Conservation (phyloP, 1,140 invertebrate species). For the Antheraea pernyi region DNA sequence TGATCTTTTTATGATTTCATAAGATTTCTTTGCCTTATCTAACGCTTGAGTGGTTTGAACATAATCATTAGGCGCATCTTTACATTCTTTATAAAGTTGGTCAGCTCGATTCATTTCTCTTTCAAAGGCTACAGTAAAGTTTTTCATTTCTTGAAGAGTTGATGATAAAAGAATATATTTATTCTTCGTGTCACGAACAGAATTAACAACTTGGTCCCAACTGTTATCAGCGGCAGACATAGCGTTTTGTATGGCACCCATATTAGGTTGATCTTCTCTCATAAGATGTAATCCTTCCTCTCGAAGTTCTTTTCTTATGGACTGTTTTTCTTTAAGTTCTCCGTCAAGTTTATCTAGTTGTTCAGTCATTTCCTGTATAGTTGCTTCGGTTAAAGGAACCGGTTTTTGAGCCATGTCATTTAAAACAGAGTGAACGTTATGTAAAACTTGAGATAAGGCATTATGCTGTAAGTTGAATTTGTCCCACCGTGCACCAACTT, state of each 20-base stretch:
- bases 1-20: conserved; percentile 86
- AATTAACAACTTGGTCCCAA: conserved; percentile 88
- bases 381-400: conserved; percentile 80
- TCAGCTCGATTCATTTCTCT: conserved; percentile 85
- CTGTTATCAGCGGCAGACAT: conserved; percentile 87
- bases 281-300: conserved; percentile 88
- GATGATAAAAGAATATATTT: conserved; percentile 86
- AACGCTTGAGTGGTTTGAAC: conserved; percentile 82
- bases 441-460: conserved; percentile 82
- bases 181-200: conserved; percentile 86
- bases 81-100: conserved; percentile 80
- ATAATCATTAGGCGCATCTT: conserved; percentile 83
- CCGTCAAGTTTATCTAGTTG: conserved; percentile 73
- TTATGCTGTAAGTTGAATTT: conserved; percentile 85
- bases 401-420: conserved; percentile 79
- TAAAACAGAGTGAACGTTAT: conserved; percentile 79
- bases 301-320: conserved; percentile 69
- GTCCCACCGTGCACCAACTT: conserved; percentile 84
- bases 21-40: conserved; percentile 87
- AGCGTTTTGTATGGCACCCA: conserved; percentile 88
- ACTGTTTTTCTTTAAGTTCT: conserved; percentile 72
- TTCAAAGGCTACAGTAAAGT: conserved; percentile 84
- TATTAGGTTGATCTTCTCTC: conserved; percentile 89
- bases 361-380: conserved; percentile 80
- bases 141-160: conserved; percentile 87